Evolutionary conservation across 2,113 vertebrate species (phyloP).

Genomic region (Platanista minor): DNA sequence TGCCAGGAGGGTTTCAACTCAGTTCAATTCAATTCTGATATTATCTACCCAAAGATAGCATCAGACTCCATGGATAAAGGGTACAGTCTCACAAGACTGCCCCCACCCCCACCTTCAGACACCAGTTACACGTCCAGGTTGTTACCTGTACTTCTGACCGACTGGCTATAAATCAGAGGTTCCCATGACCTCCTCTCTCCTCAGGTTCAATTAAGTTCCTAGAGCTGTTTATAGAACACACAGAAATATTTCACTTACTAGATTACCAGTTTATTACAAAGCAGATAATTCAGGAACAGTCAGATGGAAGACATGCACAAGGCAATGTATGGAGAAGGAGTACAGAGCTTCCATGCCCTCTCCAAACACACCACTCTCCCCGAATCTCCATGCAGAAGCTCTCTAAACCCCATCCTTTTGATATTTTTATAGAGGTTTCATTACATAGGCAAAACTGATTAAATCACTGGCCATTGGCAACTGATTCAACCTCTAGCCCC

Average conservation of each 20-base stretch:
- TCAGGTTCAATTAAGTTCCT: not conserved
- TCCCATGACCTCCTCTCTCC: too few species aligned
- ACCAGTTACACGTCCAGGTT: not conserved
- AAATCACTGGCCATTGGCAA: not conserved
- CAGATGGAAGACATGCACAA: not conserved
- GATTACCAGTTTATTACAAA: not conserved
- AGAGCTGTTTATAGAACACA: not conserved
- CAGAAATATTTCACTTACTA: not conserved
- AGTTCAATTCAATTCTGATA: not conserved
- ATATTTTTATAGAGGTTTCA: not conserved
- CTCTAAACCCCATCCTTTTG: not conserved
- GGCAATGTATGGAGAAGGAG: not conserved
- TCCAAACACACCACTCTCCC: too few species aligned
- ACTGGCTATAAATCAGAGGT: not conserved
- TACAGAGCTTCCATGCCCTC: fast-evolving
- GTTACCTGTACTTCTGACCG: not conserved
- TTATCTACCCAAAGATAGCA: not conserved
- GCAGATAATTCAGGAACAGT: too few species aligned
- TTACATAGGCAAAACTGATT: not conserved
- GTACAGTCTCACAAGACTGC: not conserved
- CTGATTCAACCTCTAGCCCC: not conserved
- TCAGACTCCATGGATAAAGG: not conserved
- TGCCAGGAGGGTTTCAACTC: not conserved
- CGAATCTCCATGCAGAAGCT: not conserved
- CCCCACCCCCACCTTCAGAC: not conserved